Conservation (phyloP, 2,888 invertebrate species). For the Leucophenga montana region DNA sequence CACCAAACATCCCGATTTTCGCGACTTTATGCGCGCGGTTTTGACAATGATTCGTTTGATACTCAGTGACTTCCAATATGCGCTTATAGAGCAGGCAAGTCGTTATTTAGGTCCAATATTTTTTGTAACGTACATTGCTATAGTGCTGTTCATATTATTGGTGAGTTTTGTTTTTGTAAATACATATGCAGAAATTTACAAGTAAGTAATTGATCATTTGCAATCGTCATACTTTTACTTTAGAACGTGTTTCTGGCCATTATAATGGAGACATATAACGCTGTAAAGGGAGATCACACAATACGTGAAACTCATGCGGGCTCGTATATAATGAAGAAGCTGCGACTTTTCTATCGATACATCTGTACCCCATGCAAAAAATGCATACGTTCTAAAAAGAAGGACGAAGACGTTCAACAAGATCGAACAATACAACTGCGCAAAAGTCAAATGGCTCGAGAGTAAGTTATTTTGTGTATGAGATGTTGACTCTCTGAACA, state of each 20-base stretch:
- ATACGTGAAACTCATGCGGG: not conserved
- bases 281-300: slow-evolving; percentile 18
- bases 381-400: too few species aligned
- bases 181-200: too few species aligned
- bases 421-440: not conserved
- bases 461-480: not conserved
- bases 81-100: not conserved
- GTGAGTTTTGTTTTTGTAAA: slow-evolving; percentile 30
- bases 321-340: not conserved
- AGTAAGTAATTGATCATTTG: too few species aligned
- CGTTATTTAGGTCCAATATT: slow-evolving; percentile 29
- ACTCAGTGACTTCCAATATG: slow-evolving; percentile 36
- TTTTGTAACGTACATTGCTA: slow-evolving; percentile 40
- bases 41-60: slow-evolving; percentile 41
- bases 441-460: not conserved
- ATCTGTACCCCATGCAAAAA: not conserved
- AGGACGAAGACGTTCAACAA: too few species aligned
- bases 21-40: slow-evolving; percentile 27
- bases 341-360: not conserved
- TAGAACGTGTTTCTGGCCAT: slow-evolving; percentile 45
- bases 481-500: not conserved
- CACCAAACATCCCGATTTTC: slow-evolving; percentile 29
- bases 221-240: too few species aligned
- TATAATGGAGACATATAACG: slow-evolving; percentile 40
- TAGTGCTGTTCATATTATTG: slow-evolving; percentile 44